Conservation (phyloP, 1,140 invertebrate species). For the Drosophila leontia region DNA sequence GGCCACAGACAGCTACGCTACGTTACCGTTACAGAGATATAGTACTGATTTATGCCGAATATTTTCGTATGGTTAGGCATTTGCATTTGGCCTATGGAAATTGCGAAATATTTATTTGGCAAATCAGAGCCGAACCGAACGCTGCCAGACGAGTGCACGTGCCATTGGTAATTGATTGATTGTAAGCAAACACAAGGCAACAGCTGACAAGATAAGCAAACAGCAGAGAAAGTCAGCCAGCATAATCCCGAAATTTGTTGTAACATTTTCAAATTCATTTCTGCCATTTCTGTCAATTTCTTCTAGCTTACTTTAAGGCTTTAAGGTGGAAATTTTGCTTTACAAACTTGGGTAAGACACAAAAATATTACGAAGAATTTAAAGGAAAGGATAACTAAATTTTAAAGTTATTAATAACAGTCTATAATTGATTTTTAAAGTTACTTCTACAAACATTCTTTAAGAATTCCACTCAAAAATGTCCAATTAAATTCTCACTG, state of each 20-base stretch:
- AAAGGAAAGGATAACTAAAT: no score
- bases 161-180: conserved; percentile 54
- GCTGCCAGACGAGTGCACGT: conserved; percentile 57
- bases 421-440: no score
- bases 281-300: not conserved
- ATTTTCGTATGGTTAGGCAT: conserved; percentile 43
- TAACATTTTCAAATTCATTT: conserved; percentile 35
- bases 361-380: not conserved
- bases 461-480: not conserved
- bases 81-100: conserved; percentile 54
- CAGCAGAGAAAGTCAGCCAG: conserved; percentile 20
- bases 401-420: not conserved
- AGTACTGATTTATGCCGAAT: conserved; percentile 36
- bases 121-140: conserved; percentile 42
- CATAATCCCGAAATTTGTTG: conserved; percentile 24
- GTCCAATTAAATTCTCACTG: not conserved
- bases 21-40: conserved; percentile 5
- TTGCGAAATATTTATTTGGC: conserved; percentile 62
- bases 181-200: conserved; percentile 53
- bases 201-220: conserved; percentile 66
- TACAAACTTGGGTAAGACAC: not conserved
- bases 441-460: not conserved
- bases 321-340: not conserved
- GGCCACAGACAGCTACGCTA: conserved; percentile 4
- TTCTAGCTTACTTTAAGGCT: not conserved